These are phyloP conservation scores for Pterocles orientalis DNA, from an alignment of 2,113 vertebrate genomes.

Conservation along the genomic window DNA sequence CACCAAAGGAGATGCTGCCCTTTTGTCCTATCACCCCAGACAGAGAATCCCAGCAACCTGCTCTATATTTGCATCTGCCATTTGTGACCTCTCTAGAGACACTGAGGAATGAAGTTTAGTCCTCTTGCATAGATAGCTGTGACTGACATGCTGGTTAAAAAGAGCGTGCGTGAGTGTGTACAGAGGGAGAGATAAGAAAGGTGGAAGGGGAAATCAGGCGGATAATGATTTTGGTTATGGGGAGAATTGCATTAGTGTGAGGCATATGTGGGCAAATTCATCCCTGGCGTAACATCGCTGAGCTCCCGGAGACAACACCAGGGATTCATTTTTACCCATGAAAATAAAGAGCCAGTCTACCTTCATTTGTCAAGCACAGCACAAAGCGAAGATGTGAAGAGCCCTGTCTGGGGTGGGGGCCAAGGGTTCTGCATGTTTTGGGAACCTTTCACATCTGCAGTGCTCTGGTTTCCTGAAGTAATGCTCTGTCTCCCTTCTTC, in stretches of 20 bases:
- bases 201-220: slow-evolving; percentile 9
- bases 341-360: slow-evolving; percentile 50
- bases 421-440: background rate
- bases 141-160: background rate
- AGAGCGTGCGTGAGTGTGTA: accelerated
- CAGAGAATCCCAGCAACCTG: background rate
- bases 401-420: background rate
- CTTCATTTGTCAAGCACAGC: slow-evolving; percentile 41
- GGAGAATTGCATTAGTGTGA: background rate
- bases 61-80: background rate
- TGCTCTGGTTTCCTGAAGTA: background rate
- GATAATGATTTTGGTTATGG: slow-evolving; percentile 20
- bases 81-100: slow-evolving; percentile 15
- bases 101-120: background rate
- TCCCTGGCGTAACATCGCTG: background rate
- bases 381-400: slow-evolving; percentile 44
- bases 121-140: background rate
- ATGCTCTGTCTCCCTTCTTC: background rate
- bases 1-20: background rate
- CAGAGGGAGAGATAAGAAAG: background rate
- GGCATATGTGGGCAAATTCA: slow-evolving; percentile 8
- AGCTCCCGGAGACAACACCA: background rate
- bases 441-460: slow-evolving; percentile 23
- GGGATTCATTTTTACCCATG: slow-evolving; percentile 22
- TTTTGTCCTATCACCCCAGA: background rate